These are phyloP conservation scores for Neoitamus cyanurus DNA, from an alignment of 2,888 invertebrate species.

Conservation along the genomic window DNA sequence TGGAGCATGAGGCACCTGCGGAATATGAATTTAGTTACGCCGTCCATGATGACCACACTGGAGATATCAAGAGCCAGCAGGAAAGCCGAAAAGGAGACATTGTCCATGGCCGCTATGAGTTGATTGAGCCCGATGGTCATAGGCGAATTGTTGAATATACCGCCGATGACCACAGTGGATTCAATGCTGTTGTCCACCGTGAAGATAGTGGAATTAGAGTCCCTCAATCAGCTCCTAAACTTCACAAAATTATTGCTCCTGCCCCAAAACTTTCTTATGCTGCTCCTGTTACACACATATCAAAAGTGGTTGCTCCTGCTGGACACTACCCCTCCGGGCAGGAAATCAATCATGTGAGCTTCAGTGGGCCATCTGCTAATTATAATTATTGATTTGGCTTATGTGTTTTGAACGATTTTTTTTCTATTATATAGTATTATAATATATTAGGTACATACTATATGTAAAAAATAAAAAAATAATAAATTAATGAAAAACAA, in stretches of 20 bases:
- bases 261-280: not conserved
- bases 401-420: too few species aligned
- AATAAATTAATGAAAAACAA: too few species aligned
- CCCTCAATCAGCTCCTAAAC: conserved; percentile 33
- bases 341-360: conserved; percentile 16
- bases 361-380: conserved; percentile 22
- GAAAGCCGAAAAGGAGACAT: conserved; percentile 65
- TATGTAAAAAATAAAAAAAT: too few species aligned
- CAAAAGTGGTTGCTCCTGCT: conserved; percentile 40
- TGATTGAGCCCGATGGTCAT: conserved; percentile 65
- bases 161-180: conserved; percentile 65
- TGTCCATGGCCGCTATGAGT: conserved; percentile 65
- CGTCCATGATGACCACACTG: conserved; percentile 63
- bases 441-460: too few species aligned
- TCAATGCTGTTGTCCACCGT: conserved; percentile 66
- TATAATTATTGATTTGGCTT: too few species aligned
- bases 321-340: not conserved
- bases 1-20: conserved; percentile 56
- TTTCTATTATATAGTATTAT: too few species aligned
- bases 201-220: conserved; percentile 55
- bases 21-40: conserved; percentile 62
- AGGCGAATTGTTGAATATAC: conserved; percentile 66
- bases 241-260: not conserved
- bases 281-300: conserved; percentile 65
- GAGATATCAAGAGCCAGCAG: conserved; percentile 65